These are phyloP conservation scores for Melanotaenia trifasciata DNA, from an alignment of 2,797 vertebrate species.

Conservation along the genomic window DNA sequence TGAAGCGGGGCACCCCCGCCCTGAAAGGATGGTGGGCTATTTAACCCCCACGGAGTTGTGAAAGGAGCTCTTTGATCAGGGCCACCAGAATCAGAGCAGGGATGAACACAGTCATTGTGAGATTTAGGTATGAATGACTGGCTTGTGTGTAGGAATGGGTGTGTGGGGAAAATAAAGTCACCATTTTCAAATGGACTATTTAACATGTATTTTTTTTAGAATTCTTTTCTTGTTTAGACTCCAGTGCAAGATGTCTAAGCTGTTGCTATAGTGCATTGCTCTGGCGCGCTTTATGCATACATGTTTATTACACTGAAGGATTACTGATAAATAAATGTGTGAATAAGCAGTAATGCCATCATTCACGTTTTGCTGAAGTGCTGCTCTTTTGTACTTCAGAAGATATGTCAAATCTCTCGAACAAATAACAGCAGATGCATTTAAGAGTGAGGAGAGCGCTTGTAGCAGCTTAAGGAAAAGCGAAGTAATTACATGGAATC, in stretches of 20 bases:
- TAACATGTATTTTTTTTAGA: constrained; percentile 3
- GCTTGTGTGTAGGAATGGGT: constrained; percentile 45
- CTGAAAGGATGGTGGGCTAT: constrained; percentile 44
- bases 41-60: constrained; percentile 64
- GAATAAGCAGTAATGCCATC: constrained; percentile 36
- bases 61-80: constrained; percentile 71
- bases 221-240: neutral
- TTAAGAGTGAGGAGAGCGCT: constrained; percentile 48
- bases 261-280: neutral
- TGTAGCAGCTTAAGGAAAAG: constrained; percentile 49
- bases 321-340: constrained; percentile 11
- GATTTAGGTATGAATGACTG: constrained; percentile 66
- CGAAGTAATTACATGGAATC: constrained; percentile 60
- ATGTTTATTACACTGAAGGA: constrained; percentile 18
- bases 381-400: constrained; percentile 28
- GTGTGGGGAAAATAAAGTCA: constrained; percentile 28
- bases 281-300: neutral
- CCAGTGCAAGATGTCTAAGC: neutral
- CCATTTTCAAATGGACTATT: constrained; percentile 12
- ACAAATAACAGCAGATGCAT: constrained; percentile 52
- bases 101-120: constrained; percentile 73
- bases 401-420: constrained; percentile 42
- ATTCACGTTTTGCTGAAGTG: constrained; percentile 28
- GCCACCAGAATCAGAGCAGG: constrained; percentile 47
- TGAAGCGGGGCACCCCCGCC: constrained; percentile 39